Evolutionary conservation across 2,888 invertebrate species (phyloP).

Genomic region (Drosophila limbata): DNA sequence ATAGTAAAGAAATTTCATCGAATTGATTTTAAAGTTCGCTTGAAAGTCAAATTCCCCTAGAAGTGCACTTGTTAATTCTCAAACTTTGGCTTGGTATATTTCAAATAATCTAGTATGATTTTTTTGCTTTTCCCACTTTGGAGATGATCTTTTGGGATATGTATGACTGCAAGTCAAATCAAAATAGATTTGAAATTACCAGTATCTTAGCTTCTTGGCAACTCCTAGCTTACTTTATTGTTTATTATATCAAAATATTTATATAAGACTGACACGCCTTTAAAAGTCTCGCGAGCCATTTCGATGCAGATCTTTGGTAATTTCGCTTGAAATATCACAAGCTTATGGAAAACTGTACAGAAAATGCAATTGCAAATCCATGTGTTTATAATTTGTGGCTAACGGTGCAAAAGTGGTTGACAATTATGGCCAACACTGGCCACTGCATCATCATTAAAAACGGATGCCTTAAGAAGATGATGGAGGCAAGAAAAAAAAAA

Average conservation of each 20-base stretch:
- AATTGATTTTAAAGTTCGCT: too few relatives aligned
- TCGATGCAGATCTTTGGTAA: conserved; percentile 8
- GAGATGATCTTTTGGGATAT: neutral
- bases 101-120: too few relatives aligned
- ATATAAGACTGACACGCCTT: neutral
- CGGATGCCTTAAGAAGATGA: conserved; percentile 75
- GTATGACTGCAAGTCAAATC: neutral
- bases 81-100: too few relatives aligned
- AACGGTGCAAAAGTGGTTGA: conserved; percentile 75
- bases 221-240: neutral
- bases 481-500: conserved; percentile 67
- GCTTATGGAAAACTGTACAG: conserved; percentile 17
- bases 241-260: neutral
- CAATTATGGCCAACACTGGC: conserved; percentile 70
- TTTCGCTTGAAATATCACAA: conserved; percentile 17
- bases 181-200: too few relatives aligned
- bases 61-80: too few relatives aligned
- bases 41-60: too few relatives aligned
- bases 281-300: neutral
- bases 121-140: too few relatives aligned
- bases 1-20: too few relatives aligned
- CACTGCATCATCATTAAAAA: conserved; percentile 71
- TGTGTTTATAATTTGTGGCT: conserved; percentile 76
- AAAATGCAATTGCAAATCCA: conserved; percentile 48
- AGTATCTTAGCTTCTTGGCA: too few relatives aligned